Conservation (phyloP, 2,797 vertebrate genomes). For the Takifugu rubripes region DNA sequence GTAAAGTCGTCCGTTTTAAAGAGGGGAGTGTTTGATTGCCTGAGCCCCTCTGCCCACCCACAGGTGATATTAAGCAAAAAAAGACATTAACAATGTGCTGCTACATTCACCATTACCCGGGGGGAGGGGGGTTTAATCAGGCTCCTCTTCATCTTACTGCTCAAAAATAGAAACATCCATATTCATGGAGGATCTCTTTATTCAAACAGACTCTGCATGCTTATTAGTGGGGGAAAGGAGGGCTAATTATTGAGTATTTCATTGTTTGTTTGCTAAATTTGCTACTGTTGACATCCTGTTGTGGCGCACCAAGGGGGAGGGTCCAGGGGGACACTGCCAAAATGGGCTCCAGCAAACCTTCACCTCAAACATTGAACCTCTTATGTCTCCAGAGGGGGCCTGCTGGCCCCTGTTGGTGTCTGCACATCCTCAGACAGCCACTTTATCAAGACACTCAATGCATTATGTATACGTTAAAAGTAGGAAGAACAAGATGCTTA, state of each 20-base stretch:
- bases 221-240: constrained; percentile 46
- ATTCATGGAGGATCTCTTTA: constrained; percentile 47
- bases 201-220: constrained; percentile 20
- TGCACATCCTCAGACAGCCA: background rate
- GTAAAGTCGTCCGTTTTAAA: constrained; percentile 13
- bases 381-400: background rate
- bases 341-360: constrained; percentile 22
- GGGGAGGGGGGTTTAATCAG: constrained; percentile 13
- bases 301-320: constrained; percentile 5
- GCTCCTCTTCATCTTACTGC: constrained; percentile 16
- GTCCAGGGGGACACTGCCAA: constrained; percentile 4
- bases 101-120: constrained; percentile 23
- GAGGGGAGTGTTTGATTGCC: constrained; percentile 9
- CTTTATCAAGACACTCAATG: background rate
- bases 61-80: constrained; percentile 14
- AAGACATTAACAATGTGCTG: constrained; percentile 11
- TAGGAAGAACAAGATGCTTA: no score
- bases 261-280: constrained; percentile 40
- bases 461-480: no score
- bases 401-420: background rate
- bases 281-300: constrained; percentile 35
- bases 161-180: constrained; percentile 58
- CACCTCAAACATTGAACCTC: constrained; percentile 21
- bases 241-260: constrained; percentile 38
- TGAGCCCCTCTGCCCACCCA: constrained; percentile 5